These are phyloP conservation scores for Rhamnusium bicolor DNA, from an alignment of 2,888 invertebrate genomes.

Conservation along the genomic window DNA sequence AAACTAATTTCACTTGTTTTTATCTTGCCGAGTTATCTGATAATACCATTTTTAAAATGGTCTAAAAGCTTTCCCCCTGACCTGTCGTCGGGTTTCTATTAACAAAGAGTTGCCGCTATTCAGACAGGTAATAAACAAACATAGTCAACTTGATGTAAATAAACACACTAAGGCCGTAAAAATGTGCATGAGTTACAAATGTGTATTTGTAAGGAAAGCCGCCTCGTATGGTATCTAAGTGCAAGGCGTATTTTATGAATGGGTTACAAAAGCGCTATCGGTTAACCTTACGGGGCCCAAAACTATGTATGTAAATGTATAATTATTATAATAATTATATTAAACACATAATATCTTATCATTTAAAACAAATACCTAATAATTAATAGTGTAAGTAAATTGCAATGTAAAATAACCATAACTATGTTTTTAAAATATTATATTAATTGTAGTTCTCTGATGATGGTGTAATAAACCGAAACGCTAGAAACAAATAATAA, in stretches of 20 bases:
- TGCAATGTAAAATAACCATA: too few species aligned
- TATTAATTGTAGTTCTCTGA: too few species aligned
- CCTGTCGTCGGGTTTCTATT: constrained; percentile 29
- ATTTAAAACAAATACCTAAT: too few species aligned
- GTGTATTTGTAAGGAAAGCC: constrained; percentile 28
- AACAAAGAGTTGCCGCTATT: constrained; percentile 30
- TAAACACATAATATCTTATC: too few species aligned
- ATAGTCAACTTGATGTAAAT: constrained; percentile 35
- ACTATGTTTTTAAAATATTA: too few species aligned
- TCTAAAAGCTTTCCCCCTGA: constrained; percentile 24
- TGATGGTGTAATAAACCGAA: too few species aligned
- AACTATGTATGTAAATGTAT: background rate
- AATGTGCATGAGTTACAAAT: constrained; percentile 41
- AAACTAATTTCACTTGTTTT: too few species aligned
- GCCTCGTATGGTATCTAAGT: constrained; percentile 11
- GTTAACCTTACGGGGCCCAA: background rate
- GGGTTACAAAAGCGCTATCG: constrained; percentile 3
- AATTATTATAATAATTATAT: too few species aligned
- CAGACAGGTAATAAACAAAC: constrained; percentile 48
- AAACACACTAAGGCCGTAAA: constrained; percentile 35
- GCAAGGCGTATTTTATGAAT: constrained; percentile 30
- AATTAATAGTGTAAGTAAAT: too few species aligned
- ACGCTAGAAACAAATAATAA: too few species aligned
- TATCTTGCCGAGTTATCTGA: background rate
- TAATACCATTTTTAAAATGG: background rate